Evolutionary conservation across 2,797 vertebrate species (phyloP), one percentile per base, ranked within the genome.

Genomic region (Betta splendens): DNA sequence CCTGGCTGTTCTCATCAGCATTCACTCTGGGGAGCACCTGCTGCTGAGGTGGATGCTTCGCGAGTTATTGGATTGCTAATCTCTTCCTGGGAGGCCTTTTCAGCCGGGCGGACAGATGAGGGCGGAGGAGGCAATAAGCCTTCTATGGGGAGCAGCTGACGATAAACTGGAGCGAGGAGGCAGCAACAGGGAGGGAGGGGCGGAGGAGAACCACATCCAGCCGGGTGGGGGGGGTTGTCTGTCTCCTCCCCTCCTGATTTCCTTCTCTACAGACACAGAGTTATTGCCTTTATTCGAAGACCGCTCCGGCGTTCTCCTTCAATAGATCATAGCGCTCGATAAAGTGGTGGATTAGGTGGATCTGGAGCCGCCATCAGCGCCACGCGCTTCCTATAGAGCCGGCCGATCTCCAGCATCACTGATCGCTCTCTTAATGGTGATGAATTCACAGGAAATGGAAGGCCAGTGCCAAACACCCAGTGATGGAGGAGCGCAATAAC

Each of bases 241-340:
- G 64, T 43, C 18, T 63, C n/a, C n/a, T n/a, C 31, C 59, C 65
- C 49, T 46, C 39, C 69, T 65, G 68, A 80, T 77, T 74, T 79
- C 61, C 64, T 68, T 38, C 66, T 50, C 48, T 58, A 22, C 53
- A 18, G 60, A 33, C 71, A 52, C 63, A 67, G 81, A 82, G 71
- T 83, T 89, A 91, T 83, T 80, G 70, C 69, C 89, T 92, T 91
- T 89, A 87, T 91, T 92, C 91, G 83, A 77, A 37, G 57, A 77
- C 62, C 22, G 38, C 72, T 73, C 35, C 11, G 3, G 74, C 77
- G 74, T 84, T 77, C 81, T 83, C 77, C 67, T 59, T 80, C 79
- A 69, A 82, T 91, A 93, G 88, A 93, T 93, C 80, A 87, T 64
- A 77, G 68, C 31, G 25, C 66, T 92, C 79, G 65, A 86, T 90